Evolutionary conservation across 2,113 vertebrate genomes (phyloP), one percentile per base, ranked within the genome.

Genomic region (Ophthalmolycus amberensis): DNA sequence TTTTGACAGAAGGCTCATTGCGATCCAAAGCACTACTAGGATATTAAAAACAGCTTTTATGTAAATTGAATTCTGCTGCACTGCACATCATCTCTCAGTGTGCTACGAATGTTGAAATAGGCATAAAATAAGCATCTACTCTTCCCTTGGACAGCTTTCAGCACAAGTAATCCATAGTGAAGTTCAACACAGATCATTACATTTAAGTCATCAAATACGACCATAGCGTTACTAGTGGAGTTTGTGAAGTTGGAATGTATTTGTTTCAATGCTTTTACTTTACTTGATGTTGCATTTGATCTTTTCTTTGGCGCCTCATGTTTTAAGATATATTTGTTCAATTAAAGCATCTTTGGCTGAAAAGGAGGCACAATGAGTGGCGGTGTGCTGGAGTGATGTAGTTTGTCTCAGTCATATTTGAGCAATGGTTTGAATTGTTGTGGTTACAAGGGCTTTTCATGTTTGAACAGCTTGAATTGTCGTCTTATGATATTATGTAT

Each of bases 371-470:
- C 54, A 78, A 38, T 59, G 66, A 88, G 78, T 75, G 52, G 71
- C 80, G 67, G 59, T 80, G 75, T 82, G 46, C 71, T 63, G 65
- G 72, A 56, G 71, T 77, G 44, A 75, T 76, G 80, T 82, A 67
- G 62, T 63, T 70, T 56, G 27, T 91, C 87, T 75, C 63, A 58
- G 65, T 85, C 52, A 71, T 74, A 80, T 82, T 85, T 86, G 91
- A 88, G 80, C 77, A 78, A 40, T 84, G 71, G 67, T 90, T 88
- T 89, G 42, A 64, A 75, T 68, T 34, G 34, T 84, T 87, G 91
- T 84, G 18, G 79, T 91, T 89, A 62, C 70, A 94, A 94, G 93
- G 91, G 91, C 93, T 94, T 93, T 84, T 89, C 82, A 90, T 85
- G 82, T 88, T 81, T 85, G 83, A 90, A 84, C 85, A 80, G 87